phyloP scores from a whole-genome alignment of 2,797 vertebrate species.

The Aselliscus stoliczkanus region DNA sequence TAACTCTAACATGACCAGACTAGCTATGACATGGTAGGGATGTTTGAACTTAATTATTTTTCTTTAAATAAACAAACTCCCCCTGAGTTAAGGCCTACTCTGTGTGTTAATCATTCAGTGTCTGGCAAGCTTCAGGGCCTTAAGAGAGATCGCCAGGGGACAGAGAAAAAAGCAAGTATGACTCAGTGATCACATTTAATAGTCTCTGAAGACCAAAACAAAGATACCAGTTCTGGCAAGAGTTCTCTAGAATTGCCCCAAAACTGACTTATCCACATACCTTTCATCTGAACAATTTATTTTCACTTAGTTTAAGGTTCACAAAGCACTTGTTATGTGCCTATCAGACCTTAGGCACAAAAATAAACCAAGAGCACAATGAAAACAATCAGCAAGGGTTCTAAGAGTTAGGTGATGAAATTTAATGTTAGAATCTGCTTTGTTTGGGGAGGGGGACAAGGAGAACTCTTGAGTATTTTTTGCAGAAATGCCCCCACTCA shows the following conservation, averaged over 20 bases:
- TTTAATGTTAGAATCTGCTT: conserved; percentile 42
- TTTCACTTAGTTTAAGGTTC: conserved; percentile 55
- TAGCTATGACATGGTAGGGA: conserved; percentile 25
- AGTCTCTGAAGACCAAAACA: conserved; percentile 56
- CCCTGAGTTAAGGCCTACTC: conserved; percentile 5
- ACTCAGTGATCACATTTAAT: conserved; percentile 54
- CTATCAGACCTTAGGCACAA: conserved; percentile 17
- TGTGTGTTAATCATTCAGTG: conserved; percentile 41
- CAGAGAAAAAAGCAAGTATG: conserved; percentile 52
- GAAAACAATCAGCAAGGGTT: conserved; percentile 4
- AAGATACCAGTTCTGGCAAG: conserved; percentile 52
- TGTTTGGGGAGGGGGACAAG: background rate
- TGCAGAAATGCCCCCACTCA: background rate
- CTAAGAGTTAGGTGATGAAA: conserved; percentile 26
- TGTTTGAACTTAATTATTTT: conserved; percentile 53
- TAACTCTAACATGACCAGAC: conserved; percentile 42
- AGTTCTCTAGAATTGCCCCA: conserved; percentile 36
- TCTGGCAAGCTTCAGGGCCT: conserved; percentile 51
- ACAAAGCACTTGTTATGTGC: conserved; percentile 44
- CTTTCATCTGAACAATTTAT: conserved; percentile 62
- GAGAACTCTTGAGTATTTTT: background rate
- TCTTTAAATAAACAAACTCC: conserved; percentile 55
- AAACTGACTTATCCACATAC: conserved; percentile 51
- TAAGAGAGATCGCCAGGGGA: conserved; percentile 49
- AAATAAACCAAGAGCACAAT: conserved; percentile 45